These are phyloP conservation scores for Pelobates cultripes DNA, from an alignment of 2,797 vertebrate species.

Conservation along the genomic window DNA sequence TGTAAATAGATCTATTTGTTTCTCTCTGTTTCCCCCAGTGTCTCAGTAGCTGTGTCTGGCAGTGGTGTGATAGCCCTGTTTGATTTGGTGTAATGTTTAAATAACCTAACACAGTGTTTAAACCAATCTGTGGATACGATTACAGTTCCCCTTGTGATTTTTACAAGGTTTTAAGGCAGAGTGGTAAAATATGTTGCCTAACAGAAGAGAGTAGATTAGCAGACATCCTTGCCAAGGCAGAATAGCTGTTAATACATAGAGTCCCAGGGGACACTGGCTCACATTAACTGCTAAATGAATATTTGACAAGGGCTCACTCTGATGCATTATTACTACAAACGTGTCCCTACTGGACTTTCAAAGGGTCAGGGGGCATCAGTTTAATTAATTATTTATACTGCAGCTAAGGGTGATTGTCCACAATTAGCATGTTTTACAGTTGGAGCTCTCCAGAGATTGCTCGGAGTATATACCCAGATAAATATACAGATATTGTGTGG, in stretches of 20 bases:
- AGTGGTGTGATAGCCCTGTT: neutral
- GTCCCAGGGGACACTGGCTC: conserved; percentile 89
- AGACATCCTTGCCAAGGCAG: conserved; percentile 83
- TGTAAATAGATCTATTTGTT: no score
- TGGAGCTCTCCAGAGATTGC: conserved; percentile 62
- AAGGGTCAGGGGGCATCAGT: conserved; percentile 89
- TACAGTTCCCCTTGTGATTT: conserved; percentile 71
- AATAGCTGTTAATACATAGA: conserved; percentile 79
- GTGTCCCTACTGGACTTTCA: conserved; percentile 86
- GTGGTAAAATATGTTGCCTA: conserved; percentile 76
- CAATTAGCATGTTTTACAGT: conserved; percentile 69
- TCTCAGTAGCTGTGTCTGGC: neutral
- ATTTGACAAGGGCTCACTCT: conserved; percentile 97
- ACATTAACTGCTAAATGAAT: conserved; percentile 98
- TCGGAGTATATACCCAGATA: neutral
- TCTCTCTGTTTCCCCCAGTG: no score
- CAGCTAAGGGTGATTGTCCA: conserved; percentile 84
- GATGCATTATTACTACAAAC: conserved; percentile 90
- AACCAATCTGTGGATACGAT: conserved; percentile 74
- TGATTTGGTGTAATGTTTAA: conserved; percentile 16
- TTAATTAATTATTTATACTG: conserved; percentile 96
- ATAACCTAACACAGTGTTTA: conserved; percentile 50
- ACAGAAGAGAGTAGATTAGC: conserved; percentile 80
- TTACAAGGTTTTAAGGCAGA: conserved; percentile 78
- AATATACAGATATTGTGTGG: neutral